Evolutionary conservation across 1,140 invertebrate species (phyloP).

Genomic region (Drosophila lacteicornis): DNA sequence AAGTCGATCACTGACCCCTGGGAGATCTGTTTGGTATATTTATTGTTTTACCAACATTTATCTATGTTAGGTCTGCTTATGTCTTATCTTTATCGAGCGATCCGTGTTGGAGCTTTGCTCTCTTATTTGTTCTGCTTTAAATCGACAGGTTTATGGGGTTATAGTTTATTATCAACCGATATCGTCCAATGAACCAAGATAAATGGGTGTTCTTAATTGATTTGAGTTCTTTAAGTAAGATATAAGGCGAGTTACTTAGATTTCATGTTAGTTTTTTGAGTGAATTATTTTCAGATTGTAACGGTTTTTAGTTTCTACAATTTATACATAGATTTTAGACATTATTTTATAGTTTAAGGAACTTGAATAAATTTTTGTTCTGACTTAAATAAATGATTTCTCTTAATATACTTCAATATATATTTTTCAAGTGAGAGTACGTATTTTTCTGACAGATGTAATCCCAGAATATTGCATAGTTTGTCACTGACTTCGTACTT

Average conservation of each 20-base stretch:
- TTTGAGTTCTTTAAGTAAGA: not conserved
- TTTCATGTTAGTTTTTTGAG: not conserved
- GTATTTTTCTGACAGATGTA: too few relatives aligned
- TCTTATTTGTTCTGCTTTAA: not conserved
- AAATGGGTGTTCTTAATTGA: not conserved
- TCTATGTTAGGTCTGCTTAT: not conserved
- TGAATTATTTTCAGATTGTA: not conserved
- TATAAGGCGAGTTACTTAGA: not conserved
- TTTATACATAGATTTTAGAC: not conserved
- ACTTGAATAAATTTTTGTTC: too few relatives aligned
- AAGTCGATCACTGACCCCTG: conserved; percentile 15
- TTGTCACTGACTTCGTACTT: not conserved
- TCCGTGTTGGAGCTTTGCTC: not conserved
- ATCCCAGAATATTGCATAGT: too few relatives aligned
- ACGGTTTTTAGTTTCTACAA: not conserved
- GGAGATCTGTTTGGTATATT: not conserved
- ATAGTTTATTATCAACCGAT: not conserved
- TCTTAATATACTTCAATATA: too few relatives aligned
- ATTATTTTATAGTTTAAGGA: too few relatives aligned
- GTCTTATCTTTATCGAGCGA: conserved; percentile 2
- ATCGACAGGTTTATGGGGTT: not conserved
- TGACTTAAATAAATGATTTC: too few relatives aligned
- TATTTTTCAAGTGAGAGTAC: too few relatives aligned
- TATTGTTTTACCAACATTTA: conserved; percentile 3
- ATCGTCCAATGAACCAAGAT: conserved; percentile 1